phyloP scores from a whole-genome alignment of 2,113 vertebrate species.

The Dendrocopos noguchii region DNA sequence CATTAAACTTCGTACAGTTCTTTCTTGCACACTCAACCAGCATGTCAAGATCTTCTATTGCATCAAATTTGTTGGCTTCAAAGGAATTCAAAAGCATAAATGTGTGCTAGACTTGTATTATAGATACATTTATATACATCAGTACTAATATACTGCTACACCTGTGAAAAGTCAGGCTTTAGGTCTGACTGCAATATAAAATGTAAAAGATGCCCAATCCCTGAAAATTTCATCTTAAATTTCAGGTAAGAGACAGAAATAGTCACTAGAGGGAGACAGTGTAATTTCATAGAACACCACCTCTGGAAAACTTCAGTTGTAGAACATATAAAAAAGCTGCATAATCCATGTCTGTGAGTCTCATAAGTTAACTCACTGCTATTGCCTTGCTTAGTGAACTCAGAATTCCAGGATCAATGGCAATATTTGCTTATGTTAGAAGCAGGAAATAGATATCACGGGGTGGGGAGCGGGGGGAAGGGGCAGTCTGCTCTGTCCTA shows the following conservation, averaged over 20 bases:
- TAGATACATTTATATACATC: no score
- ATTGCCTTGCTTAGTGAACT: neutral
- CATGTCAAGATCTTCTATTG: neutral
- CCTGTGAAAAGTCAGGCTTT: neutral
- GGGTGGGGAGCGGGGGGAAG: neutral
- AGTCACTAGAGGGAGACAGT: slow-evolving; percentile 53
- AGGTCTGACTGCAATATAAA: neutral
- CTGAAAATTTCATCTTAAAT: neutral
- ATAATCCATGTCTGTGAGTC: neutral
- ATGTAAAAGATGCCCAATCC: neutral
- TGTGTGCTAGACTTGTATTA: neutral
- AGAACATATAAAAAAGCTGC: neutral
- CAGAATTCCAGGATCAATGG: neutral
- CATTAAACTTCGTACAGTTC: no score
- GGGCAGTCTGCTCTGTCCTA: neutral
- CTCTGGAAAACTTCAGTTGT: neutral
- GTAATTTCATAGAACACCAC: neutral
- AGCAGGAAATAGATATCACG: neutral
- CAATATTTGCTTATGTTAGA: neutral
- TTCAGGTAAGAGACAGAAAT: neutral
- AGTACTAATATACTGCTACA: neutral
- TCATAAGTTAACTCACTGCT: neutral
- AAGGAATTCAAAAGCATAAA: neutral
- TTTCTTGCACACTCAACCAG: no score
- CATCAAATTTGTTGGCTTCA: neutral